Evolutionary conservation across 1,140 invertebrate genomes (phyloP).

Genomic region (Anastatus disparis): DNA sequence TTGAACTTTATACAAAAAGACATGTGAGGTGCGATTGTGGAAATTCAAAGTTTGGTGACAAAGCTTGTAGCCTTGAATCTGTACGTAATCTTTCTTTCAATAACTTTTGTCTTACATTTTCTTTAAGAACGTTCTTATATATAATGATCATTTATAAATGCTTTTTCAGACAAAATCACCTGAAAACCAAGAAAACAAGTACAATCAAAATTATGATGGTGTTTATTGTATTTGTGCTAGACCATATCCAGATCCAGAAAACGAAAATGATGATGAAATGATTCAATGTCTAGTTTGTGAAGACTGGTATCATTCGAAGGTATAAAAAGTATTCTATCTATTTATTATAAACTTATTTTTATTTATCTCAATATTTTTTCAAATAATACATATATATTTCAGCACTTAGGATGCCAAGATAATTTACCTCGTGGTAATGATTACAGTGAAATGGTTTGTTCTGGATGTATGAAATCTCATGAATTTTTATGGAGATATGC

Average conservation of each 20-base stretch:
- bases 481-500: conserved; percentile 82
- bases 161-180: conserved; percentile 70
- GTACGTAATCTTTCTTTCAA: conserved; percentile 64
- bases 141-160: too few species aligned
- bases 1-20: conserved; percentile 97
- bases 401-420: conserved; percentile 77
- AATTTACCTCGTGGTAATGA: conserved; percentile 70
- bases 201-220: conserved; percentile 96
- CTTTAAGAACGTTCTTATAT: neutral
- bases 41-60: conserved; percentile 83
- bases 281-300: conserved; percentile 97
- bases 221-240: conserved; percentile 93
- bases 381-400: conserved; percentile 40
- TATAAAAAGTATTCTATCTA: conserved; percentile 48
- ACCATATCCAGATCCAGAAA: conserved; percentile 94
- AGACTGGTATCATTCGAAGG: conserved; percentile 94
- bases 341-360: conserved; percentile 11
- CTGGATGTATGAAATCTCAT: conserved; percentile 77
- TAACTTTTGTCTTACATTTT: too few species aligned
- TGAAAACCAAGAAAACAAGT: conserved; percentile 81
- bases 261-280: conserved; percentile 88
- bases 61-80: conserved; percentile 77
- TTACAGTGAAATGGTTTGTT: conserved; percentile 85
- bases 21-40: conserved; percentile 98
- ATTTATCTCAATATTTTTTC: conserved; percentile 19